These are phyloP conservation scores for Mercenaria mercenaria DNA, from an alignment of 1,140 invertebrate genomes.

Conservation along the genomic window DNA sequence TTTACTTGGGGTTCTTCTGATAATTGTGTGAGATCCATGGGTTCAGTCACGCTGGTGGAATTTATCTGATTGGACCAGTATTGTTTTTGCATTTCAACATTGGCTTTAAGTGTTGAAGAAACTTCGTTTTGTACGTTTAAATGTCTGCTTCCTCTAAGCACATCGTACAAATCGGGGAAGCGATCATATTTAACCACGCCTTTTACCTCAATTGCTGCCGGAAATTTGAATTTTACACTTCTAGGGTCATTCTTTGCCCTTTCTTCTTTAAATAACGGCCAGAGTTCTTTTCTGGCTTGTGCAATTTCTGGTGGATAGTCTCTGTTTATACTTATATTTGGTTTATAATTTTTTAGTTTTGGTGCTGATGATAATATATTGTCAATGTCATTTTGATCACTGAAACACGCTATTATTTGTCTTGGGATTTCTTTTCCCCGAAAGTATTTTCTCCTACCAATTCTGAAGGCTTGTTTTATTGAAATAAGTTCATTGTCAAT, in stretches of 20 bases:
- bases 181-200: neutral
- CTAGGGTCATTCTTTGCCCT: neutral
- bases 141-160: neutral
- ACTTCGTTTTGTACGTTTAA: neutral
- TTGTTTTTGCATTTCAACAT: neutral
- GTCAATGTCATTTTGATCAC: neutral
- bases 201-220: neutral
- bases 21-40: neutral
- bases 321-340: slow-evolving; percentile 1
- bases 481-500: neutral
- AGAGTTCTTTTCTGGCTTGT: neutral
- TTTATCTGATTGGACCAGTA: neutral
- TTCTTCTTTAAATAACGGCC: neutral
- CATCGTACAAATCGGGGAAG: neutral
- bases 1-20: too few species aligned
- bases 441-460: neutral
- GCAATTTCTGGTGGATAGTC: neutral
- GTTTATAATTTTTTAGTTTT: neutral
- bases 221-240: neutral
- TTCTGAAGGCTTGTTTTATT: neutral
- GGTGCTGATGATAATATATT: neutral
- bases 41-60: neutral
- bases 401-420: neutral
- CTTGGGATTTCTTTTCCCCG: neutral
- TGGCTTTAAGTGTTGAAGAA: neutral